Conservation (phyloP, 2,888 invertebrate genomes). For the Mongoloraphidia duomilia region DNA sequence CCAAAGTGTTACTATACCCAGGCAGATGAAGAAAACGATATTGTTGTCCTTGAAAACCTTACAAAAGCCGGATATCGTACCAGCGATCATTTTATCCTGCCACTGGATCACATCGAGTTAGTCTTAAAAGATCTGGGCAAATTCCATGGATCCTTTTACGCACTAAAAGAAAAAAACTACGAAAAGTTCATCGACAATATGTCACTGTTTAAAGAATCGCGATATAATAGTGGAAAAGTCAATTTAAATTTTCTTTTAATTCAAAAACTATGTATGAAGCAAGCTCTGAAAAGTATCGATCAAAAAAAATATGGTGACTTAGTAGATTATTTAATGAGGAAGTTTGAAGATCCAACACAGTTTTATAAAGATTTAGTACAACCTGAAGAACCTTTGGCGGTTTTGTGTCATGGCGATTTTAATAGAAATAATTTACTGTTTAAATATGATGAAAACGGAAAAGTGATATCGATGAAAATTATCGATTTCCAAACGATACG, state of each 20-base stretch:
- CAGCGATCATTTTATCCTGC: background rate
- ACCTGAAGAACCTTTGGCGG: background rate
- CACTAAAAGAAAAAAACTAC: background rate
- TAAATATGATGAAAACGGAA: background rate
- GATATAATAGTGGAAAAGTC: background rate
- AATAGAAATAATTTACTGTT: background rate
- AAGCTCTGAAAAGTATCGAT: background rate
- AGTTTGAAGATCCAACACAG: background rate
- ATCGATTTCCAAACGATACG: background rate
- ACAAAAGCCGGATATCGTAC: background rate
- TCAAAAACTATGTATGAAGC: too few relatives aligned
- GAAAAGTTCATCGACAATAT: background rate
- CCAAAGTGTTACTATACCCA: background rate
- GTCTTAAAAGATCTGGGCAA: background rate
- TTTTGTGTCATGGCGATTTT: background rate
- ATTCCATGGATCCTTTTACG: background rate
- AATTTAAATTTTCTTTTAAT: background rate
- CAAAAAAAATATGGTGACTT: background rate
- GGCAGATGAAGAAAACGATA: background rate
- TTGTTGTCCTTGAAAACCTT: background rate
- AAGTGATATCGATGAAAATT: background rate
- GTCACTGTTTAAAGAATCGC: too few relatives aligned
- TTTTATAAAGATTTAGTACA: background rate
- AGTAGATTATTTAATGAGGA: background rate
- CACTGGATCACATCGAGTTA: background rate